Conservation (phyloP, 2,113 vertebrate species). For the Ochotona curzoniae region DNA sequence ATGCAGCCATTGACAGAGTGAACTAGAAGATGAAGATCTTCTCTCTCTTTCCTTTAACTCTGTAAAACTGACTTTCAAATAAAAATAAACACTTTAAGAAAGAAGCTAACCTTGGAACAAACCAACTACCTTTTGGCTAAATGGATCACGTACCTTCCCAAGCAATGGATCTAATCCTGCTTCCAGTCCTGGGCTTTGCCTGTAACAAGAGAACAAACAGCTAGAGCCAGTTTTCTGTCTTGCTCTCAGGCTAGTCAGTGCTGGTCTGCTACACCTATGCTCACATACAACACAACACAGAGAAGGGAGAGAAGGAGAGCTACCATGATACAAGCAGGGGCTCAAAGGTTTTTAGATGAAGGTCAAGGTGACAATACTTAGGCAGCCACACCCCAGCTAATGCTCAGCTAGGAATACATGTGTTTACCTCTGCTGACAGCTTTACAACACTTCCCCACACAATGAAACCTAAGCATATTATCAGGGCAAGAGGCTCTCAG, state of each 20-base stretch:
- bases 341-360: background rate
- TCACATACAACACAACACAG: background rate
- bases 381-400: background rate
- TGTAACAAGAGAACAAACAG: background rate
- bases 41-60: no score
- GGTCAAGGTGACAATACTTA: slow-evolving; percentile 5
- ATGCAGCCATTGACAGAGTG: no score
- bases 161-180: background rate
- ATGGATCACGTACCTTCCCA: background rate
- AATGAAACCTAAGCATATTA: no score
- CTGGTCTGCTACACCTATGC: background rate
- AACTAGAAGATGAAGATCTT: no score
- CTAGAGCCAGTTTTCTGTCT: background rate
- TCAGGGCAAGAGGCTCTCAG: no score
- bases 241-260: background rate
- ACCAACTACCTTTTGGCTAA: slow-evolving; percentile 27
- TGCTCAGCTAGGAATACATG: background rate
- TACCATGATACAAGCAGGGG: background rate
- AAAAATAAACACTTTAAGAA: no score
- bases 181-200: background rate
- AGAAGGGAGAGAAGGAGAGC: background rate
- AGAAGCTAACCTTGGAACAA: slow-evolving; percentile 17
- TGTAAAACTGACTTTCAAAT: no score
- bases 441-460: no score
- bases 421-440: background rate